These are phyloP conservation scores for Syrrhaptes paradoxus DNA, from an alignment of 2,113 vertebrate species.

Conservation along the genomic window DNA sequence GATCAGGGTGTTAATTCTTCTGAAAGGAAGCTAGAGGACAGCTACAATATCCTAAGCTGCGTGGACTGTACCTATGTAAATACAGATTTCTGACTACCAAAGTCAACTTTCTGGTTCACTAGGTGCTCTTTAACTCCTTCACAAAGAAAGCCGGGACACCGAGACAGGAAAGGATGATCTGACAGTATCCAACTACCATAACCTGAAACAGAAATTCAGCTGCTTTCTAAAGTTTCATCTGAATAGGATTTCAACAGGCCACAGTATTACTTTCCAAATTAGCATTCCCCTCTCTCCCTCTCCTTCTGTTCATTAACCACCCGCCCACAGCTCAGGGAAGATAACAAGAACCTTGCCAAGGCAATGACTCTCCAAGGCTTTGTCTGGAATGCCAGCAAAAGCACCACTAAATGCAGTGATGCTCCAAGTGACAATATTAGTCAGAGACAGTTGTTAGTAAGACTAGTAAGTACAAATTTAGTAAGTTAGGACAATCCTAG, in stretches of 20 bases:
- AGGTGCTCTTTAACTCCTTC: neutral
- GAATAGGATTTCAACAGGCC: slow-evolving; percentile 8
- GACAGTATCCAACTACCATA: neutral
- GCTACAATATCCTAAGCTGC: neutral
- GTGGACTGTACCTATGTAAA: neutral
- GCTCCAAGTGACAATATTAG: neutral
- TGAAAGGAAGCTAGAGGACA: neutral
- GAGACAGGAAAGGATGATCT: neutral
- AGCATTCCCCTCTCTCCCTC: neutral
- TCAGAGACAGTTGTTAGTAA: neutral
- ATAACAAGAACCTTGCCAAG: neutral
- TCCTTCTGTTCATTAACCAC: slow-evolving; percentile 23
- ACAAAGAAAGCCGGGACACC: neutral
- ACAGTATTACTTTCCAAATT: neutral
- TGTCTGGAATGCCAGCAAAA: neutral
- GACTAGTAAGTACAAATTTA: neutral
- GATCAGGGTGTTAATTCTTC: neutral
- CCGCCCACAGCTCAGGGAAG: neutral
- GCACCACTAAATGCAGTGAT: neutral
- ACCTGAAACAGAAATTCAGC: neutral
- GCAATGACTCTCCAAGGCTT: neutral
- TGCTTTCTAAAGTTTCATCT: neutral
- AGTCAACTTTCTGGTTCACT: neutral
- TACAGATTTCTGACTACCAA: neutral
- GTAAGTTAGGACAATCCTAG: neutral